These are phyloP conservation scores for Notiomystis cincta DNA, from an alignment of 2,113 vertebrate species.

Conservation along the genomic window DNA sequence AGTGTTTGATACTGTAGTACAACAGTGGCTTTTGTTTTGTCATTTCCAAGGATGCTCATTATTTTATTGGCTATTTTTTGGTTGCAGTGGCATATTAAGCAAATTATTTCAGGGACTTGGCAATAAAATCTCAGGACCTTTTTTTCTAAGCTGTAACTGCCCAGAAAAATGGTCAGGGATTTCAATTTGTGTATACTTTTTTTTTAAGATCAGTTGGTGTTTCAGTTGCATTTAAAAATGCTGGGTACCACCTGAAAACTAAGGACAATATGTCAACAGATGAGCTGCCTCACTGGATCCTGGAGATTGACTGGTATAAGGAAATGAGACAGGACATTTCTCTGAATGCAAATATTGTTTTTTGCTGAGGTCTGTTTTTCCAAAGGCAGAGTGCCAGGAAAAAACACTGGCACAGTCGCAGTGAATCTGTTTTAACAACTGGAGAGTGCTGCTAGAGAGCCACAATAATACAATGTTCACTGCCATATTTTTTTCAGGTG, in stretches of 20 bases:
- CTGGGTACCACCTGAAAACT: not conserved
- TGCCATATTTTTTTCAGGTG: not conserved
- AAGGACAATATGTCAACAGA: not conserved
- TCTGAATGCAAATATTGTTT: conserved; percentile 5
- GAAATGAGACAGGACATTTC: not conserved
- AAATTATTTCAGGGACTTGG: not conserved
- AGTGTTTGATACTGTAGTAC: not conserved
- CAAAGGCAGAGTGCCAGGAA: not conserved
- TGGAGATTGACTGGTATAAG: not conserved
- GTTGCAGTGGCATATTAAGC: not conserved
- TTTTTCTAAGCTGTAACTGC: not conserved
- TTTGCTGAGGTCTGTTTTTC: conserved; percentile 27
- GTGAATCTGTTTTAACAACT: not conserved
- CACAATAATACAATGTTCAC: not conserved
- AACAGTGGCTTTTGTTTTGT: not conserved
- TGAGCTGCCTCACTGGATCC: not conserved
- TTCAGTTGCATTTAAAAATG: not conserved
- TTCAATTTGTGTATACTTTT: not conserved
- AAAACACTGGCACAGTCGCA: not conserved
- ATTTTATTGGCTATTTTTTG: not conserved
- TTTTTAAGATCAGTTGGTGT: not conserved
- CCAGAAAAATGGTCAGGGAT: not conserved
- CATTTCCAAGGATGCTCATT: not conserved
- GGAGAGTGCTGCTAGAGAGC: not conserved
- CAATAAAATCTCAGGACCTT: not conserved